phyloP scores from a whole-genome alignment of 1,140 invertebrate species.

The Drosophila nikananu region DNA sequence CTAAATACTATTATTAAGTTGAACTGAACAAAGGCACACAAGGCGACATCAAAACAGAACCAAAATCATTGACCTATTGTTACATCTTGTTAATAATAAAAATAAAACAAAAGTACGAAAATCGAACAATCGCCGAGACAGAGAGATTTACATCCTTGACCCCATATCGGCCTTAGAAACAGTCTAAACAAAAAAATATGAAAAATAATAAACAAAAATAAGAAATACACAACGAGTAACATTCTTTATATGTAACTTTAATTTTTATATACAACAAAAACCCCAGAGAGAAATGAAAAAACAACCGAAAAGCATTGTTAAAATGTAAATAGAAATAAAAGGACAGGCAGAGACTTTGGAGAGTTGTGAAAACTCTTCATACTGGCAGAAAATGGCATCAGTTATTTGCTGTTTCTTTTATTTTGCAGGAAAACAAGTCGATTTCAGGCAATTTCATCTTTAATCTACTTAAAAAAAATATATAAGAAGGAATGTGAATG shows the following conservation, averaged over 20 bases:
- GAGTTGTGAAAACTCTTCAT: slow-evolving; percentile 29
- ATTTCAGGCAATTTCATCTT: too few relatives aligned
- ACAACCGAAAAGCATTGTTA: slow-evolving; percentile 22
- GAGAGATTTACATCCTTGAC: not conserved
- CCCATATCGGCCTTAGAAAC: slow-evolving; percentile 27
- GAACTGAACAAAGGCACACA: slow-evolving; percentile 42
- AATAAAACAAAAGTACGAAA: slow-evolving; percentile 6
- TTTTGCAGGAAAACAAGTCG: too few relatives aligned
- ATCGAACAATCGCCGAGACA: slow-evolving; percentile 20
- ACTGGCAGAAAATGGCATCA: slow-evolving; percentile 31
- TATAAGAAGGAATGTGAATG: too few relatives aligned
- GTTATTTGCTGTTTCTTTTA: not conserved
- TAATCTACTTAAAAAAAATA: too few relatives aligned
- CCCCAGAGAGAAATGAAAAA: not conserved
- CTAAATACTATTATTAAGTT: slow-evolving; percentile 39
- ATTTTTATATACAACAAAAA: slow-evolving; percentile 25
- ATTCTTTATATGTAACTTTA: slow-evolving; percentile 38
- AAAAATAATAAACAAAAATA: not conserved
- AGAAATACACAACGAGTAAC: not conserved
- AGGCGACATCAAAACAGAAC: slow-evolving; percentile 20
- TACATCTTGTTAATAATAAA: slow-evolving; percentile 44
- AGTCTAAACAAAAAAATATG: not conserved
- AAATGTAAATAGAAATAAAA: slow-evolving; percentile 58
- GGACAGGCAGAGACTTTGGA: slow-evolving; percentile 7
- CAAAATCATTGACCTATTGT: slow-evolving; percentile 44